Base-by-base conservation (phyloP, 2,113 vertebrate genomes). In the Thryonomys swinderianus region DNA sequence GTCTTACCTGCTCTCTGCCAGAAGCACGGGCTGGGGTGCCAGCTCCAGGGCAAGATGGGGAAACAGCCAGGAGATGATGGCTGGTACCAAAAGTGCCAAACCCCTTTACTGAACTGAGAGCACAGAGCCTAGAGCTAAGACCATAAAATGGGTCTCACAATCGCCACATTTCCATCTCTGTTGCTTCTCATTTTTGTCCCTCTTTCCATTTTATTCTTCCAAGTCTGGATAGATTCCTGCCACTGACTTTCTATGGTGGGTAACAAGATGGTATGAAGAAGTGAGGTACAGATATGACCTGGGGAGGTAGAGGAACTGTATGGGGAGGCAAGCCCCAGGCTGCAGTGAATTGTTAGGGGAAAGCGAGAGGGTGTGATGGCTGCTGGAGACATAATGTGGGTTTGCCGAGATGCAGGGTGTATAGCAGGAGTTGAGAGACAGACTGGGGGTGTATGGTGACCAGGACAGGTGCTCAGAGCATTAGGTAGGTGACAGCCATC, bases 381-480 rank as follows among this genome's bases (percentile, higher is more conserved):
- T 32, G 9, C 3, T 9, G 3, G 21, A 69, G 7, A 40, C 7
- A 48, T 7, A 2, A 42, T 42, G 51, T 17, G 48, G 30, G 18
- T 64, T 66, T 51, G 11, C 67, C 45, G 61, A 16, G 14, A 8
- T 82, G 32, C 5, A 59, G 21, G 69, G 13, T 82, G 8, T 20
- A 7, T 27, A 62, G 27, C 7, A 17, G 20, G 3, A 7, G 2
- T 4, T 66, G 10, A 21, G 23, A 27, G 55, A 79, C 30, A 40
- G 3, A 25, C 17, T 7, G 14, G n/a, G 3, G 2, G 13, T 45
- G 16, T 34, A 7, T 0, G 67, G 37, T 7, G 5, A 4, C 23
- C 37, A 9, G 16, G 53, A 20, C 5, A 66, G 45, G 10, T 37
- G 40, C 8, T 25, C 42, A 32, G 32, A 73, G 34, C 25, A 27